Percentiles rank a stretch among this genome's conserved stretches.
Evolutionary conservation across 2,888 invertebrate genomes (phyloP).

Genomic region (Eumacrocentrus americanus): DNA sequence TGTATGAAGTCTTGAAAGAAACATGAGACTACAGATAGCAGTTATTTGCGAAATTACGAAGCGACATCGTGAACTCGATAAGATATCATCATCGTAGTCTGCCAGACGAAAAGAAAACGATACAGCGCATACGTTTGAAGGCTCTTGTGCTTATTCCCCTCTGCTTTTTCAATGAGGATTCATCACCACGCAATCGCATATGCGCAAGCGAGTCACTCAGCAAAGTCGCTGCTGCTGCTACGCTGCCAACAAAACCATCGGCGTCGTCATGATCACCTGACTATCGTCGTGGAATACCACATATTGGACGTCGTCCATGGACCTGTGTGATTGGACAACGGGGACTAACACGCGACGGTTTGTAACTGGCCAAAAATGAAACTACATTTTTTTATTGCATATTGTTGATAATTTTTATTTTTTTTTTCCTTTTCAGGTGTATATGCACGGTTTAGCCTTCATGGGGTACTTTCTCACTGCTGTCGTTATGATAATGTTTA

Average conservation of each 20-base stretch:
- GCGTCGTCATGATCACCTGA: slow-evolving; percentile 49
- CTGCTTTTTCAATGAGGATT: background rate
- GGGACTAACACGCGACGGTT: background rate
- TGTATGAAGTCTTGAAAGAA: too few relatives aligned
- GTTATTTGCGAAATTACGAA: background rate
- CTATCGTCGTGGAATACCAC: slow-evolving; percentile 43
- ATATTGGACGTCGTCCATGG: background rate
- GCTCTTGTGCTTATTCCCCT: background rate
- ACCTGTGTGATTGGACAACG: background rate
- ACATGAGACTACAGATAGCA: background rate
- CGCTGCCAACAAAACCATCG: slow-evolving; percentile 35
- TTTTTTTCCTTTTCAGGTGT: too few relatives aligned
- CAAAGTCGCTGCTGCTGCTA: too few relatives aligned
- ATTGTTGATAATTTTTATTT: too few relatives aligned
- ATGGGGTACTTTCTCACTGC: too few relatives aligned
- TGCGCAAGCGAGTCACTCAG: slow-evolving; percentile 13
- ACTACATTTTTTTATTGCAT: too few relatives aligned
- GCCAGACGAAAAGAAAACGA: background rate
- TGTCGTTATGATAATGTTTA: too few relatives aligned
- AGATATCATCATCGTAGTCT: slow-evolving; percentile 5
- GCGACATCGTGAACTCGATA: slow-evolving; percentile 3
- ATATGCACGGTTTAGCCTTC: too few relatives aligned
- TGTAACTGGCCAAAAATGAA: background rate
- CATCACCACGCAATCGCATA: background rate
- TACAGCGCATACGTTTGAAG: background rate